A percentile compares a stretch with the other conserved stretches of the same genome.
phyloP scores from a whole-genome alignment of 1,140 invertebrate species.

The Thaumetopoea pityocampa region DNA sequence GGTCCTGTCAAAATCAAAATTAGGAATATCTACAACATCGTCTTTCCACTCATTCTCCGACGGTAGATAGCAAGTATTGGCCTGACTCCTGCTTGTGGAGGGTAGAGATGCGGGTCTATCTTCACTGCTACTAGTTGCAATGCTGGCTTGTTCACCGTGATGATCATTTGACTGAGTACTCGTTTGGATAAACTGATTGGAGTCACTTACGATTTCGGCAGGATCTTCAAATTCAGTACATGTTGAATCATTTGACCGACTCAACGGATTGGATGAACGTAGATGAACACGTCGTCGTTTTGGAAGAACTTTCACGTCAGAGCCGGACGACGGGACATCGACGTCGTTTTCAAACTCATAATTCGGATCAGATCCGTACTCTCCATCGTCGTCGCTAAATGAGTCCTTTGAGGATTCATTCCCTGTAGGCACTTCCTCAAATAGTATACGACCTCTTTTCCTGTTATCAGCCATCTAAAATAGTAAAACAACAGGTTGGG shows the following conservation, averaged over 20 bases:
- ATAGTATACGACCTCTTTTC: too few species aligned
- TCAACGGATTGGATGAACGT: too few species aligned
- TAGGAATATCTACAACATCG: constrained; percentile 17
- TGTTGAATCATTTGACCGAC: background rate
- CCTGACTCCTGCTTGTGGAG: background rate
- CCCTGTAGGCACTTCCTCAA: too few species aligned
- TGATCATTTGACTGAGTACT: constrained; percentile 1
- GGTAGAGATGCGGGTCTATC: too few species aligned
- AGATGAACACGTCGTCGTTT: constrained; percentile 3
- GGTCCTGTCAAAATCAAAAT: constrained; percentile 23
- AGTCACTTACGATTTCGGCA: background rate
- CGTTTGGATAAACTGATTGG: background rate
- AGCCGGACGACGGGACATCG: constrained; percentile 11
- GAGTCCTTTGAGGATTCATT: too few species aligned
- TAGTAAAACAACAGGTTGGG: too few species aligned
- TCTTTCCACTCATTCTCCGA: constrained; percentile 2
- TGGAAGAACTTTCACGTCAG: constrained; percentile 9
- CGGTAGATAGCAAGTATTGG: background rate
- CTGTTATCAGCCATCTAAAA: too few species aligned
- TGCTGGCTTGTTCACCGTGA: too few species aligned
- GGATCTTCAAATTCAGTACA: background rate
- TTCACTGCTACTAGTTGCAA: too few species aligned
- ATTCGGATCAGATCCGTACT: constrained; percentile 17
- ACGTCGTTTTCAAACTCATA: constrained; percentile 7
- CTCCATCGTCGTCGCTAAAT: constrained; percentile 28